phyloP scores from a whole-genome alignment of 2,797 vertebrate genomes.

The Macropus fuliginosus region DNA sequence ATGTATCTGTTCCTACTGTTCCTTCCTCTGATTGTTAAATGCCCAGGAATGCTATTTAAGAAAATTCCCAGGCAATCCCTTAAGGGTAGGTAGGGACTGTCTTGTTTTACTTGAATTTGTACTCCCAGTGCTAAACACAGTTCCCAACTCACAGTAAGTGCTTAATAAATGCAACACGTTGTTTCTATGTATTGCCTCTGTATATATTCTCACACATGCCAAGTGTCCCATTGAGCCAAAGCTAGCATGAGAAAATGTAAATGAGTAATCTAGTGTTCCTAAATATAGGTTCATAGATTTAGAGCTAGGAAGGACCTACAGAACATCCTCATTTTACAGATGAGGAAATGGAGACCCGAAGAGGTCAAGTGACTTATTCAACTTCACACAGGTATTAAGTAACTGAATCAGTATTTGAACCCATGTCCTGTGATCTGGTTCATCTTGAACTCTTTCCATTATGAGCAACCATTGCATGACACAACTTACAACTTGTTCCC shows the following conservation, averaged over 20 bases:
- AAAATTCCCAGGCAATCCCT: background rate
- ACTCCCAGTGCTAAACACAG: background rate
- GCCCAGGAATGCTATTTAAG: background rate
- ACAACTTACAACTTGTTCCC: conserved; percentile 56
- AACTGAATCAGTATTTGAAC: background rate
- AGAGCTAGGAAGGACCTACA: background rate
- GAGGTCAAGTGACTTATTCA: background rate
- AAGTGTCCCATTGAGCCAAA: background rate
- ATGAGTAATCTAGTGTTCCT: conserved; percentile 44
- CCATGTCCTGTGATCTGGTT: background rate
- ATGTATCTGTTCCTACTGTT: background rate
- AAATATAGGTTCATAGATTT: conserved; percentile 19
- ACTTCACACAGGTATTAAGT: background rate
- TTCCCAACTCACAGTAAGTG: background rate
- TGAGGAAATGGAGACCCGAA: background rate
- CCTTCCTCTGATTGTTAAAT: background rate
- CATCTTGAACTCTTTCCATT: background rate
- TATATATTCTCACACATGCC: background rate
- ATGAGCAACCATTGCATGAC: background rate
- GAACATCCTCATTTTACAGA: background rate
- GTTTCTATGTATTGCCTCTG: too few species aligned
- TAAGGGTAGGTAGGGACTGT: background rate
- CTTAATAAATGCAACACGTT: background rate
- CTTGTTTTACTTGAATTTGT: background rate
- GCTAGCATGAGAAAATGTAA: background rate